Evolutionary conservation across 2,888 invertebrate genomes (phyloP), one percentile per base, ranked within the genome.

Genomic region (Schrankia costaestrigalis): DNA sequence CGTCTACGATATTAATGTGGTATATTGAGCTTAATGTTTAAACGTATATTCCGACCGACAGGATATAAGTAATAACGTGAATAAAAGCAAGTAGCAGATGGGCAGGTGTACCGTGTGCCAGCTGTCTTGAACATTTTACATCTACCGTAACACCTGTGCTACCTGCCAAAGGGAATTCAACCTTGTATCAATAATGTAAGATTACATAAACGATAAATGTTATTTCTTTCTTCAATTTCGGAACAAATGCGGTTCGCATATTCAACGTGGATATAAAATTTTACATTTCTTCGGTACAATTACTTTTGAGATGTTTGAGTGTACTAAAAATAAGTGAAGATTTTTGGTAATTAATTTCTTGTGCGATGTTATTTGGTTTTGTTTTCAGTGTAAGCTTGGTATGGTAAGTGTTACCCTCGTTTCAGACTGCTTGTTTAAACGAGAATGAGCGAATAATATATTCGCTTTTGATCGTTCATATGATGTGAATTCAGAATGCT

Each of bases 41-140:
- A 11, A 26, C 13, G 21, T 26, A 26, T 11, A 33, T 33, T 26
- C 18, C 9, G 17, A 7, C 14, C 19, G 18, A 21, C 42, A 48
- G 49, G 45, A 54, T 50, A 33, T 33, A 36, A 29, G 36, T 46
- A 46, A 46, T 54, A 56, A 46, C 32, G 34, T 22, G 24, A 10
- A 33, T 30, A 41, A 44, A 39, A 44, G 38, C 46, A 43, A 9
- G 31, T 35, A 56, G 63, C 74, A 72, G 70, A 71, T 66, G 70
- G 59, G 67, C 80, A 80, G 78, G 77, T 78, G 79, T 41, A 34
- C 52, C 69, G 64, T 61, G 61, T 65, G 68, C 72, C 73, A 75
- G 69, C 74, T 77, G 78, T 65, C 72, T 55, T 36, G 34, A 33
- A 37, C 49, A 54, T 58, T 60, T 55, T 55, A n/a, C 57, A 43